Base-by-base conservation (phyloP, 2,797 vertebrate genomes). In the Rhyacichthys aspro region DNA sequence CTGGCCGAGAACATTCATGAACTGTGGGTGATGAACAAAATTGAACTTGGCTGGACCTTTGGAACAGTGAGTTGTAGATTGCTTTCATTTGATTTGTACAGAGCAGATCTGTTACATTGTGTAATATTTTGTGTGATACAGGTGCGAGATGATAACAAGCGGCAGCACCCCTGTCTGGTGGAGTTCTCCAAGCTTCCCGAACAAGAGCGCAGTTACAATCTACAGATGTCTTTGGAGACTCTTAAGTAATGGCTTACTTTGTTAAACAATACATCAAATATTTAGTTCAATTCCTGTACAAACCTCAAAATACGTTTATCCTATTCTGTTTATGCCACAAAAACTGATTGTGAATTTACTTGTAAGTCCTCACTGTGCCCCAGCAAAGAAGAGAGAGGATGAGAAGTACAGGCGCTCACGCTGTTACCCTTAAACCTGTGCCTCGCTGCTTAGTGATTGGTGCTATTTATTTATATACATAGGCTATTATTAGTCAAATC, bases 21-120 rank as follows among this genome's bases (percentile, higher is more conserved):
- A 64, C 93, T 98, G 59, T 98, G 96, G 96, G 96, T 98, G 74
- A 97, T 98, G 96, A 98, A 98, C 88, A 98, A 98, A 86, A 96
- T 98, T 16, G 95, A 98, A 57, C 91, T 98, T 71, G 96, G 96
- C 67, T 98, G 96, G 96, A 96, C 94, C 8, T 98, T 94, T 12
- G 96, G 96, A 57, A 89, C 90, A 53, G 96, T 98, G 90, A 66
- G 90, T 89, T 70, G 60, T 28, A 56, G 10, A 49, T 36, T 18
- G 41, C 7, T 2, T 50, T 17, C 9, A 52, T 37, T 3, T 19
- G 11, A 18, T 16, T 52, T 12, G 11, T 14, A 18, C 16, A 37
- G 15, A 52, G 34, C 33, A 37, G n/a, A 49, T 3, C 23, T 28
- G 23, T 28, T 28, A 5, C 16, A 33, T n/a, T 36, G 9, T 11